Conservation (phyloP, 1,140 invertebrate genomes). For the Zaprionus tsacasi region DNA sequence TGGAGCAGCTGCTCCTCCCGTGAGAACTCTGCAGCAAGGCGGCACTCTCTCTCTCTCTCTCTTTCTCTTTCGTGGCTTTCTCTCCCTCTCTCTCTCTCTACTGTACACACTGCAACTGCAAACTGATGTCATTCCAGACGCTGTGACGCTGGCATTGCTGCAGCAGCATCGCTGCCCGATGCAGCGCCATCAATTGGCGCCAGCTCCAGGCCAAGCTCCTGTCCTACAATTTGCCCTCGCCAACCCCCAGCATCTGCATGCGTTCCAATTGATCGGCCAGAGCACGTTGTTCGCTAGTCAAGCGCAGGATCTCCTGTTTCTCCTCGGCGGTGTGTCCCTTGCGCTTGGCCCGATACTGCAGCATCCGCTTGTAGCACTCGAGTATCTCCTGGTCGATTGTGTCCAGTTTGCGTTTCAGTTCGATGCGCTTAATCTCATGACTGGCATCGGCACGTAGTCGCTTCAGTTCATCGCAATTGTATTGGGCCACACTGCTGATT, state of each 20-base stretch:
- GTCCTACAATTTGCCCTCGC: conserved; percentile 66
- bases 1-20: neutral
- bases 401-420: conserved; percentile 89
- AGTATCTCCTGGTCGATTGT: conserved; percentile 90
- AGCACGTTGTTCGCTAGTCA: conserved; percentile 86
- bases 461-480: conserved; percentile 89
- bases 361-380: conserved; percentile 92
- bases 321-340: conserved; percentile 92
- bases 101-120: conserved; percentile 59
- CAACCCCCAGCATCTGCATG: conserved; percentile 54
- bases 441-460: conserved; percentile 86
- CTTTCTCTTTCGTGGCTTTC: neutral
- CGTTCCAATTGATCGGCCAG: conserved; percentile 85
- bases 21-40: neutral
- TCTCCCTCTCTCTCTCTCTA: neutral
- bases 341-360: conserved; percentile 91
- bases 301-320: conserved; percentile 90
- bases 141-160: conserved; percentile 43
- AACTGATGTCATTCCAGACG: conserved; percentile 39
- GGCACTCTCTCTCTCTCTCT: conserved; percentile 7
- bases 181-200: conserved; percentile 72
- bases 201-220: conserved; percentile 74
- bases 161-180: conserved; percentile 58
- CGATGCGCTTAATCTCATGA: conserved; percentile 88
- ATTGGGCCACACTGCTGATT: conserved; percentile 88